Evolutionary conservation across 2,797 vertebrate species (phyloP), one percentile per base, ranked within the genome.

Genomic region (Amblyopsis hoosieri): DNA sequence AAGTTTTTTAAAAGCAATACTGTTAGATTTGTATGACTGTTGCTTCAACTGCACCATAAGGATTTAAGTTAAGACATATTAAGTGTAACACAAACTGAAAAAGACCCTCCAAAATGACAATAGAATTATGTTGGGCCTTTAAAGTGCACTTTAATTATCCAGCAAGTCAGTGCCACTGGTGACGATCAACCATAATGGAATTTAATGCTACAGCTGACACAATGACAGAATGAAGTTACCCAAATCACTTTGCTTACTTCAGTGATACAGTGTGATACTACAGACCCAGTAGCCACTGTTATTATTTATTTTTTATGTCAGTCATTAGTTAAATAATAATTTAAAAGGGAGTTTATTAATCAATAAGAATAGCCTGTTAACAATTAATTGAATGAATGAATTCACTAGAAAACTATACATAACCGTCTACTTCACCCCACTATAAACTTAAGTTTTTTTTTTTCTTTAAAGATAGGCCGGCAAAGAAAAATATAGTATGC

Each of bases 151-250:
- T 90, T 90, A 64, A 72, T 83, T 78, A 72, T 82, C 74, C 76
- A 83, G 79, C 80, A 72, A 80, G 87, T 88, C 85, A 82, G 74
- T 76, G 75, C 62, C 56, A 76, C 74, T 81, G 64, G 53, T 64
- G 69, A 71, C 76, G 68, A 79, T 69, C 76, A 71, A 76, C 72
- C 72, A 76, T 75, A 91, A 90, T 67, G 80, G 89, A 92, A 88
- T 92, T 93, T 91, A 82, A 90, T 91, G 83, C 63, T 82, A 74
- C 4, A 9, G 37, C 8, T 42, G 37, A 42, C 82, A 87, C 89
- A 85, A 85, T 64, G 79, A 83, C 71, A 53, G 82, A 81, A 84
- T 75, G 76, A 90, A 84, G 74, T 84, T 82, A 91, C 84, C 84
- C 78, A 88, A 75, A 87, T 81, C 79, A 59, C 60, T 67, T 54